Percentiles rank a stretch among this genome's conserved stretches.
These are phyloP conservation scores for Epirrhoe tristata DNA, from an alignment of 2,888 invertebrate genomes.

Conservation along the genomic window DNA sequence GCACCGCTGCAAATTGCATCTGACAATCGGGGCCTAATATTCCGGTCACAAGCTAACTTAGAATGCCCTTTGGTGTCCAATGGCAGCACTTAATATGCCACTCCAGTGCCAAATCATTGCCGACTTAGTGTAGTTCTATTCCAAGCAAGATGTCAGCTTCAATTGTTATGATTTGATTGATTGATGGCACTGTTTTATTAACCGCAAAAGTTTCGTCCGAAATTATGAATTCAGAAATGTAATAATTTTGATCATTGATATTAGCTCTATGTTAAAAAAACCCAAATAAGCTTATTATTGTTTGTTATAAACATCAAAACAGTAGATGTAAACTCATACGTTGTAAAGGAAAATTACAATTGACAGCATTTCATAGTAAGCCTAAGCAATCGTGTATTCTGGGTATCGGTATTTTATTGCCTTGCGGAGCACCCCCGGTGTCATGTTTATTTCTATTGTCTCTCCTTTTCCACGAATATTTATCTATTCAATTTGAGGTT, in stretches of 20 bases:
- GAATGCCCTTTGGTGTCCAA: slow-evolving; percentile 58
- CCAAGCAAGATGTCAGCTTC: slow-evolving; percentile 2
- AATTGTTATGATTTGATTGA: slow-evolving; percentile 26
- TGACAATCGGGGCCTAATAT: slow-evolving; percentile 56
- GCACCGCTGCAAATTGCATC: slow-evolving; percentile 43
- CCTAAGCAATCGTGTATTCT: slow-evolving; percentile 19
- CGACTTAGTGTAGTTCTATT: slow-evolving; percentile 31
- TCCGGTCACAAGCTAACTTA: slow-evolving; percentile 60
- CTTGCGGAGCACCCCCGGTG: slow-evolving; percentile 11
- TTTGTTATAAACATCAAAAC: too few species aligned
- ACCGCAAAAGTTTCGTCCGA: not conserved
- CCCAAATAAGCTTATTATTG: too few species aligned
- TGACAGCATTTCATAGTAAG: slow-evolving; percentile 11
- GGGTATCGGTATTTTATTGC: slow-evolving; percentile 28
- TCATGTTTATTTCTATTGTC: slow-evolving; percentile 33
- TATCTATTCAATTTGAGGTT: slow-evolving; percentile 40
- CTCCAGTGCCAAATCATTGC: slow-evolving; percentile 46
- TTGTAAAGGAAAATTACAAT: slow-evolving; percentile 11
- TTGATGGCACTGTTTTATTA: not conserved
- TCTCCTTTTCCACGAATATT: slow-evolving; percentile 35
- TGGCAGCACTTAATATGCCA: slow-evolving; percentile 55
- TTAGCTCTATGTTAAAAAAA: slow-evolving; percentile 2
- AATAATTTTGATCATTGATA: not conserved
- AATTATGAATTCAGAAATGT: not conserved
- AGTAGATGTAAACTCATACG: not conserved